phyloP scores from a whole-genome alignment of 2,113 vertebrate species.

The Polypterus senegalus region DNA sequence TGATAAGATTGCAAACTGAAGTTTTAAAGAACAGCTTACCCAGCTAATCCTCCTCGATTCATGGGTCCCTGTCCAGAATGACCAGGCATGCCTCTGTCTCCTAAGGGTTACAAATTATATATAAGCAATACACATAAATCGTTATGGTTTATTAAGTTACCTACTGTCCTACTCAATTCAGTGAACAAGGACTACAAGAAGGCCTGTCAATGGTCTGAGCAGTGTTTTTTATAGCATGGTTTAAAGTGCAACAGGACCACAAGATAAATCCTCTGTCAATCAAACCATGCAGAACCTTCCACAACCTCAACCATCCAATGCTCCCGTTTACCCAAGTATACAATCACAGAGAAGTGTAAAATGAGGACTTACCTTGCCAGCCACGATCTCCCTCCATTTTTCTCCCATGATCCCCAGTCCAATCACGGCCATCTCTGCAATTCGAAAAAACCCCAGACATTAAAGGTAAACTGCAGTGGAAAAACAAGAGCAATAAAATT shows the following conservation, averaged over 20 bases:
- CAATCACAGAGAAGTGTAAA: not conserved
- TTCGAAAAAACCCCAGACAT: slow-evolving; percentile 15
- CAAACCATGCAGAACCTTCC: not conserved
- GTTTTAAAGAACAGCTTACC: slow-evolving; percentile 42
- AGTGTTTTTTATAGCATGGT: not conserved
- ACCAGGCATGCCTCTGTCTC: slow-evolving; percentile 56
- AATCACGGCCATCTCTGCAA: slow-evolving; percentile 62
- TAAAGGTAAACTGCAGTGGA: not conserved
- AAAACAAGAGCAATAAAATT: not conserved
- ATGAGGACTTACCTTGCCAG: slow-evolving; percentile 53
- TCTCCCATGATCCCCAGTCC: slow-evolving; percentile 60
- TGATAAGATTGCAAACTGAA: slow-evolving; percentile 5
- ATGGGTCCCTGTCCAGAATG: slow-evolving; percentile 62
- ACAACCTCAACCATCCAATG: not conserved
- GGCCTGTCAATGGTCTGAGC: slow-evolving; percentile 5
- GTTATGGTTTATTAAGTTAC: not conserved
- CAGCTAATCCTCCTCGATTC: slow-evolving; percentile 59
- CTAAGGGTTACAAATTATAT: slow-evolving; percentile 36
- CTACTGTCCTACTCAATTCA: slow-evolving; percentile 2
- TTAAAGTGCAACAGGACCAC: slow-evolving; percentile 2
- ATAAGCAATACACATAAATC: not conserved
- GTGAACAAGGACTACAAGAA: not conserved
- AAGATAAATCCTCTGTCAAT: not conserved
- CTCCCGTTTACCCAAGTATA: not conserved
- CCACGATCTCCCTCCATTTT: slow-evolving; percentile 69